A percentile compares a stretch with the other conserved stretches of the same genome.
phyloP scores from a whole-genome alignment of 2,797 vertebrate species.

The Poeciliopsis paucimaculata region DNA sequence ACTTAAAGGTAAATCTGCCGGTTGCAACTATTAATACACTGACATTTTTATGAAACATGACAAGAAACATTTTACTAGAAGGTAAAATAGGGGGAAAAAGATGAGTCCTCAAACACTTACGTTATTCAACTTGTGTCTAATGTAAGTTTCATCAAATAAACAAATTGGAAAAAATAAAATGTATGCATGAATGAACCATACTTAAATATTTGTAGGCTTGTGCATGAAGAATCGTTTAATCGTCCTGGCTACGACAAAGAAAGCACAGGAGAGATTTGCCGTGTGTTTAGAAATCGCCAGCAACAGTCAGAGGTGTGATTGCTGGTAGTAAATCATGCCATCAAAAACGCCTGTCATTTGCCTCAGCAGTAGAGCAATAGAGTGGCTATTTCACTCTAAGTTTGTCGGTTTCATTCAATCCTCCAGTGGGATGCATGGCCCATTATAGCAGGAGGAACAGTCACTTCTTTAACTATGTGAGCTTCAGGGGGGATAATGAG shows the following conservation, averaged over 20 bases:
- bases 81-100: background rate
- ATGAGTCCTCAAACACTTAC: background rate
- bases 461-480: conserved; percentile 49
- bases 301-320: conserved; percentile 20
- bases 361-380: conserved; percentile 48
- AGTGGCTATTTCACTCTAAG: conserved; percentile 34
- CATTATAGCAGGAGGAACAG: conserved; percentile 60
- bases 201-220: background rate
- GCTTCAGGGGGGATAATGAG: conserved; percentile 62
- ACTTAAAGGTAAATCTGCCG: background rate
- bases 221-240: background rate
- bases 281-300: conserved; percentile 17
- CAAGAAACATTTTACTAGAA: background rate
- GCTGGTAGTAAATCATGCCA: conserved; percentile 39
- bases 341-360: conserved; percentile 41
- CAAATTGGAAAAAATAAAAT: background rate
- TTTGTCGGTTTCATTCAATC: conserved; percentile 32
- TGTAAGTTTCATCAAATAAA: background rate
- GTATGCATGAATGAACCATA: background rate
- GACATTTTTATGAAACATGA: background rate
- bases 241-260: background rate
- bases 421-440: conserved; percentile 51
- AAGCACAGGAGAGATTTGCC: background rate
- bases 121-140: background rate
- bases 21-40: background rate